Evolutionary conservation across 1,140 invertebrate species (phyloP).

Genomic region (Frieseomelitta varia): DNA sequence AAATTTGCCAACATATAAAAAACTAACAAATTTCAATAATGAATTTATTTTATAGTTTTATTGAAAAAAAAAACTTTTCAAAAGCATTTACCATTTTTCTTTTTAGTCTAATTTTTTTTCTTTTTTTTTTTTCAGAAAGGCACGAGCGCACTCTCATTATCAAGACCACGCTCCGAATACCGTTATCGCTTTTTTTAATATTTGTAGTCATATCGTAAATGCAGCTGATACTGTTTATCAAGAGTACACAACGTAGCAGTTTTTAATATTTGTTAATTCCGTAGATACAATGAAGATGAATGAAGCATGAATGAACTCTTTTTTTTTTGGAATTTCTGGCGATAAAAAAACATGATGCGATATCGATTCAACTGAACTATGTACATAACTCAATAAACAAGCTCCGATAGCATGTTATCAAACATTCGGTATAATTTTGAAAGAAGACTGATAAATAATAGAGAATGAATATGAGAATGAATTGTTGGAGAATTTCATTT

Average conservation of each 20-base stretch:
- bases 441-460: neutral
- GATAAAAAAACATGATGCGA: neutral
- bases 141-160: neutral
- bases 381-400: neutral
- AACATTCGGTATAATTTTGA: neutral
- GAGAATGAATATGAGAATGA: neutral
- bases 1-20: too few relatives aligned
- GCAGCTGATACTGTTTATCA: neutral
- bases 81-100: too few relatives aligned
- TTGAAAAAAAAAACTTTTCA: too few relatives aligned
- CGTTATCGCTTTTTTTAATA: constrained; percentile 3
- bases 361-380: neutral
- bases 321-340: neutral
- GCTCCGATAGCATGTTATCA: neutral
- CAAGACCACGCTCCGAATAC: neutral
- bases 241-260: neutral
- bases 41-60: too few relatives aligned
- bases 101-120: neutral
- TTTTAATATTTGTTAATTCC: constrained; percentile 27
- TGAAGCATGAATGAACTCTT: neutral
- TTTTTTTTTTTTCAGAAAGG: neutral
- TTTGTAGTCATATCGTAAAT: neutral
- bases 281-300: neutral
- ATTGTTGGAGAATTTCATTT: neutral
- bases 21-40: too few relatives aligned